These are phyloP conservation scores for Oostethus manadensis DNA, from an alignment of 2,113 vertebrate genomes.

Conservation along the genomic window DNA sequence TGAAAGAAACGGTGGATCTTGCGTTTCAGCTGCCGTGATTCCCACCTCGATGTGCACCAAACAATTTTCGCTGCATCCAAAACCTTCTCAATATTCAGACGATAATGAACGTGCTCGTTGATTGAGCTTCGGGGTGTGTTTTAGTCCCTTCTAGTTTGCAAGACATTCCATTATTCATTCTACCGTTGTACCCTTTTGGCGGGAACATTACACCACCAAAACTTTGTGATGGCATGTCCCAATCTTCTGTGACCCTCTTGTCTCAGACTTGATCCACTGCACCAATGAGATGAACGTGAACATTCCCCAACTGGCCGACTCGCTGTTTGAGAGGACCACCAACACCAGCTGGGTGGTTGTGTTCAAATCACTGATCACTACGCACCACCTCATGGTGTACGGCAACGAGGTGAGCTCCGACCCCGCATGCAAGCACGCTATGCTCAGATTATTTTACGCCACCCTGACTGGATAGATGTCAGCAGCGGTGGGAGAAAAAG, in stretches of 20 bases:
- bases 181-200: too few relatives aligned
- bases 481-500: background rate
- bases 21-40: too few relatives aligned
- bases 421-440: background rate
- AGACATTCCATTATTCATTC: too few relatives aligned
- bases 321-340: slow-evolving; percentile 92
- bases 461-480: background rate
- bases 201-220: too few relatives aligned
- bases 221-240: background rate
- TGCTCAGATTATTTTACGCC: background rate
- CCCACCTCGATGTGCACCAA: too few relatives aligned
- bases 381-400: slow-evolving; percentile 97
- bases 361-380: slow-evolving; percentile 97
- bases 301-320: slow-evolving; percentile 97
- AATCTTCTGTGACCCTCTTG: background rate
- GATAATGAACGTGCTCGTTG: too few relatives aligned
- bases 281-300: slow-evolving; percentile 99
- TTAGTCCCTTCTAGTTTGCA: too few relatives aligned
- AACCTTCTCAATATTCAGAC: too few relatives aligned
- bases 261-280: slow-evolving; percentile 92
- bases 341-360: slow-evolving; percentile 99
- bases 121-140: too few relatives aligned
- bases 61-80: too few relatives aligned
- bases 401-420: slow-evolving; percentile 87
- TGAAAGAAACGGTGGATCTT: too few relatives aligned